Evolutionary conservation across 2,888 invertebrate genomes (phyloP).

Genomic region (Theristus sp.): DNA sequence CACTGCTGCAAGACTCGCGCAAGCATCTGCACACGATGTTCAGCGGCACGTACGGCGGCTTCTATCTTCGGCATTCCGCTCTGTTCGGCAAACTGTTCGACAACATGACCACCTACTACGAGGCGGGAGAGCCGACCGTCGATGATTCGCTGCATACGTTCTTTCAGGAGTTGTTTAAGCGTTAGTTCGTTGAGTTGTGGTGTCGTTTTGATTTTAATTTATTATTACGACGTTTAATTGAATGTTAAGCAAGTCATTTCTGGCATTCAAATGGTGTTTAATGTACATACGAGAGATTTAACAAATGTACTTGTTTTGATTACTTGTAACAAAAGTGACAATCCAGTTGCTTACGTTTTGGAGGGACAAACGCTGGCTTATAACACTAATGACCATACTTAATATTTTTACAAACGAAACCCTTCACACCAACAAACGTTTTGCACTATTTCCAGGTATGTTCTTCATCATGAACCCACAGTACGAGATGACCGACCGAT

Average conservation of each 20-base stretch:
- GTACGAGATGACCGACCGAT: constrained; percentile 25
- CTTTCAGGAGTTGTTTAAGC: not conserved
- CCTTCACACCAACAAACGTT: too few species aligned
- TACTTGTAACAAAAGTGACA: too few species aligned
- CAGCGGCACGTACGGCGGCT: not conserved
- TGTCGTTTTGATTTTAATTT: too few species aligned
- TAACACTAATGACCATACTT: too few species aligned
- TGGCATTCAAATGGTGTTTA: too few species aligned
- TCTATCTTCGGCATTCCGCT: not conserved
- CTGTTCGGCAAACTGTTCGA: not conserved
- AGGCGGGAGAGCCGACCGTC: not conserved
- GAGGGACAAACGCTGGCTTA: too few species aligned
- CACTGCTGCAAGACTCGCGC: not conserved
- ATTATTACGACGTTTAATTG: too few species aligned
- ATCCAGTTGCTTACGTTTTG: too few species aligned
- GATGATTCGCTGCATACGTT: not conserved
- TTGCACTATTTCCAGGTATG: not conserved
- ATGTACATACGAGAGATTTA: too few species aligned
- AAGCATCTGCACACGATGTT: not conserved
- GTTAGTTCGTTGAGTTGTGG: not conserved
- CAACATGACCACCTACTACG: not conserved
- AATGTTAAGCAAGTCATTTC: too few species aligned
- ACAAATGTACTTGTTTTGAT: too few species aligned
- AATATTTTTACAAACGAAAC: too few species aligned
- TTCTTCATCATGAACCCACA: not conserved